phyloP scores from a whole-genome alignment of 2,888 invertebrate species.

The Ophioninae sp. region DNA sequence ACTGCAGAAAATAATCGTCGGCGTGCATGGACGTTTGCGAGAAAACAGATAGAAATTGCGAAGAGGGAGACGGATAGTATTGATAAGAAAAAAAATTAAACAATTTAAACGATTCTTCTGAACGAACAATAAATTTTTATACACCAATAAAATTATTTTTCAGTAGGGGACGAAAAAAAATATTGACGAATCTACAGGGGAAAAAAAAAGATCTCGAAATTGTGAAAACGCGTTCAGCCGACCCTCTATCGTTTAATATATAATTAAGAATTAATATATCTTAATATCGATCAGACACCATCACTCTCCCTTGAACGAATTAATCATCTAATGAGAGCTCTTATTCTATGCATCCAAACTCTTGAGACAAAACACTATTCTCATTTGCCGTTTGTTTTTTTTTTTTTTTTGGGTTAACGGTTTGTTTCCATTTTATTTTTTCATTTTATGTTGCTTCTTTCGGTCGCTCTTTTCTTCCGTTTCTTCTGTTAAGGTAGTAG shows the following conservation, averaged over 20 bases:
- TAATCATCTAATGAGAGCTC: slow-evolving; percentile 43
- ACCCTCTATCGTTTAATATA: slow-evolving; percentile 22
- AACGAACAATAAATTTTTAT: neutral
- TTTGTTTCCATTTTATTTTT: slow-evolving; percentile 34
- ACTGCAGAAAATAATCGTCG: slow-evolving; percentile 49
- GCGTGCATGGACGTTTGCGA: slow-evolving; percentile 27
- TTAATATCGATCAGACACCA: slow-evolving; percentile 50
- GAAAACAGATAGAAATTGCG: slow-evolving; percentile 14
- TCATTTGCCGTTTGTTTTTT: slow-evolving; percentile 19
- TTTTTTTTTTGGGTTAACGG: neutral
- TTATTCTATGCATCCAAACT: slow-evolving; percentile 49
- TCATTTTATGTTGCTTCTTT: slow-evolving; percentile 23
- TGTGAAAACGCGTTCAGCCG: slow-evolving; percentile 31
- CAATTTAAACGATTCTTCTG: neutral
- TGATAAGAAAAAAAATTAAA: neutral
- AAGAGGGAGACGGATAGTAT: neutral
- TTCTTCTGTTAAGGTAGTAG: slow-evolving; percentile 68
- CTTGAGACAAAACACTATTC: slow-evolving; percentile 52
- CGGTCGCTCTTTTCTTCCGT: slow-evolving; percentile 20
- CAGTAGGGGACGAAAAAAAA: slow-evolving; percentile 15
- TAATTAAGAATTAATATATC: slow-evolving; percentile 42
- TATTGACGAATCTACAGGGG: slow-evolving; percentile 19
- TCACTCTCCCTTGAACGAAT: slow-evolving; percentile 33
- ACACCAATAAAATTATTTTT: neutral
- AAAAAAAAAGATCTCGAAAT: slow-evolving; percentile 35